Evolutionary conservation across 2,797 vertebrate species (phyloP).

Genomic region (Enteromius trimaculatus): DNA sequence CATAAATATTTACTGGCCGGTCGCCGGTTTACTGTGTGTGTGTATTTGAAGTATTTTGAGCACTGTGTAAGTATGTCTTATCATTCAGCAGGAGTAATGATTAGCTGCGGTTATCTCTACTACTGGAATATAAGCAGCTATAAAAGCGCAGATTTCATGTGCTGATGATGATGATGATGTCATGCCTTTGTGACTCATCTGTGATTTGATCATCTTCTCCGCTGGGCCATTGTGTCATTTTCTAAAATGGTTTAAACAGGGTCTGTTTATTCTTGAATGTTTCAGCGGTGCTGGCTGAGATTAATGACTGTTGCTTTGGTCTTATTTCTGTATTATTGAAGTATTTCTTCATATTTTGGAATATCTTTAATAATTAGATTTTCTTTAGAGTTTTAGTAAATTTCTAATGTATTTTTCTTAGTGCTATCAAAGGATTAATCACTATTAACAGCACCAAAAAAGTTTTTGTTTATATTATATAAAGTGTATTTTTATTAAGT

Average conservation of each 20-base stretch:
- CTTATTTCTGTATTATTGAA: background rate
- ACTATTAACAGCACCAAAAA: too few species aligned
- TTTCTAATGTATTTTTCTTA: too few species aligned
- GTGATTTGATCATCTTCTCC: constrained; percentile 61
- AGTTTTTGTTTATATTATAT: too few species aligned
- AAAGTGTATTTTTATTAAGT: too few species aligned
- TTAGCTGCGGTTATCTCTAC: constrained; percentile 37
- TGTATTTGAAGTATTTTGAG: background rate
- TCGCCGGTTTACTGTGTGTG: too few species aligned
- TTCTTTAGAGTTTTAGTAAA: background rate
- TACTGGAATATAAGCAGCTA: constrained; percentile 13
- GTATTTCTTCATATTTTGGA: background rate
- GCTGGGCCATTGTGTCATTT: constrained; percentile 74
- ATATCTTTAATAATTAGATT: too few species aligned
- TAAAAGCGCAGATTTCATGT: constrained; percentile 26
- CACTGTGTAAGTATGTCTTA: constrained; percentile 7
- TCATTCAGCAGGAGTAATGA: constrained; percentile 3
- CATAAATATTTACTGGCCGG: too few species aligned
- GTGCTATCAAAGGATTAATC: too few species aligned
- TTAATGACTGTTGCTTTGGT: background rate
- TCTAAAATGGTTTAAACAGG: constrained; percentile 74
- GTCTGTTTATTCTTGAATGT: constrained; percentile 47
- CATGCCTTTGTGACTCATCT: constrained; percentile 63
- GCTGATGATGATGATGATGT: constrained; percentile 53
- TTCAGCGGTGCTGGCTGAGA: constrained; percentile 1